Conservation (phyloP, 2,797 vertebrate genomes). For the Pitangus sulphuratus region DNA sequence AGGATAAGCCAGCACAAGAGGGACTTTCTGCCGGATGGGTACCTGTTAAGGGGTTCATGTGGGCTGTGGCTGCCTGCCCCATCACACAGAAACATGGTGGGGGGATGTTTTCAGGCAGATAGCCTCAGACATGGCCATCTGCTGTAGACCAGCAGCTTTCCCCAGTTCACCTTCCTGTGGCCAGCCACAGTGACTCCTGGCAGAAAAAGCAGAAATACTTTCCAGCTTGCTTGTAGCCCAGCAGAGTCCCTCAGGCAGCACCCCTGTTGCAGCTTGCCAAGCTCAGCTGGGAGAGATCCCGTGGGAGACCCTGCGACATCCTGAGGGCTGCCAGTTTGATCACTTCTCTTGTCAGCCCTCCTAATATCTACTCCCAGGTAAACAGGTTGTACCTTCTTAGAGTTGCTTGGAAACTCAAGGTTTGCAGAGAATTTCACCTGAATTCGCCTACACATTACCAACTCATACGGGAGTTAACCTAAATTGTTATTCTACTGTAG, state of each 20-base stretch:
- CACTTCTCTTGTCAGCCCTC: neutral
- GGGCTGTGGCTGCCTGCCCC: neutral
- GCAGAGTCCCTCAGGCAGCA: too few relatives aligned
- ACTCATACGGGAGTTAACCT: neutral
- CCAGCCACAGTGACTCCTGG: neutral
- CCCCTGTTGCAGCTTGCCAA: neutral
- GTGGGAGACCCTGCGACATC: neutral
- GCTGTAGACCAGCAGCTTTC: neutral
- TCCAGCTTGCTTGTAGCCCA: neutral
- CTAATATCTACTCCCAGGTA: neutral
- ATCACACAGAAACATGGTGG: neutral
- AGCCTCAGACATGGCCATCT: neutral
- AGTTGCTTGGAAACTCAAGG: neutral
- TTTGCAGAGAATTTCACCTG: neutral
- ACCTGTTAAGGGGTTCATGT: rapidly evolving
- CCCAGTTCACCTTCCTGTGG: neutral
- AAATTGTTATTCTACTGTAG: neutral
- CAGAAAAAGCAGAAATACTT: neutral
- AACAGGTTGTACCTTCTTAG: neutral
- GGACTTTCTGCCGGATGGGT: neutral
- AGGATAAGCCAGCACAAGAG: neutral
- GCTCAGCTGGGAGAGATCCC: neutral
- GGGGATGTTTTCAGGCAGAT: neutral
- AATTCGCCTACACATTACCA: neutral
- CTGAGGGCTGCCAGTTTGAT: neutral